Conservation (phyloP, 2,113 vertebrate genomes). For the Pelobates fuscus region DNA sequence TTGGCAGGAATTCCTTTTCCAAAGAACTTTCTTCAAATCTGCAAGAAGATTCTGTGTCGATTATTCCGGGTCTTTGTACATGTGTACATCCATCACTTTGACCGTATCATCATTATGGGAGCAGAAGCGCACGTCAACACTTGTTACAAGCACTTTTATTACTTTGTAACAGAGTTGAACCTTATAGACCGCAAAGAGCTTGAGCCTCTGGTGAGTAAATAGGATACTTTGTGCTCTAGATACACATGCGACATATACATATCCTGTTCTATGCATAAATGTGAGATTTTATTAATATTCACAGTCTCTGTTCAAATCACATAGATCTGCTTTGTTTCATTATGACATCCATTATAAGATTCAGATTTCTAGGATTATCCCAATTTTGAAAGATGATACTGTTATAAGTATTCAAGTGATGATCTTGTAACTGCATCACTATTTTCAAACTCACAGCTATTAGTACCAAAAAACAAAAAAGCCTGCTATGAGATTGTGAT, state of each 20-base stretch:
- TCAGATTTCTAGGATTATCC: no score
- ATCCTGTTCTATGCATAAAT: background rate
- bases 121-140: conserved; percentile 86
- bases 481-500: no score
- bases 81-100: conserved; percentile 86
- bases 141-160: conserved; percentile 90
- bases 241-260: no score
- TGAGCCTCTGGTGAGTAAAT: conserved; percentile 80
- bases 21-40: conserved; percentile 85
- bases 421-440: no score
- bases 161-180: conserved; percentile 82
- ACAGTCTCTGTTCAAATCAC: background rate
- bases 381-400: no score
- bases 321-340: no score
- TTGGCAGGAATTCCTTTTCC: conserved; percentile 80
- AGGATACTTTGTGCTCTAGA: background rate
- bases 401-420: no score
- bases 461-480: no score
- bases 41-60: conserved; percentile 85
- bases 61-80: conserved; percentile 85
- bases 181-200: conserved; percentile 85
- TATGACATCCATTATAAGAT: no score
- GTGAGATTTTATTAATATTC: background rate
- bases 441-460: no score
- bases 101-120: conserved; percentile 80